These are phyloP conservation scores for Orgyia antiqua DNA, from an alignment of 2,888 invertebrate genomes.

Conservation along the genomic window DNA sequence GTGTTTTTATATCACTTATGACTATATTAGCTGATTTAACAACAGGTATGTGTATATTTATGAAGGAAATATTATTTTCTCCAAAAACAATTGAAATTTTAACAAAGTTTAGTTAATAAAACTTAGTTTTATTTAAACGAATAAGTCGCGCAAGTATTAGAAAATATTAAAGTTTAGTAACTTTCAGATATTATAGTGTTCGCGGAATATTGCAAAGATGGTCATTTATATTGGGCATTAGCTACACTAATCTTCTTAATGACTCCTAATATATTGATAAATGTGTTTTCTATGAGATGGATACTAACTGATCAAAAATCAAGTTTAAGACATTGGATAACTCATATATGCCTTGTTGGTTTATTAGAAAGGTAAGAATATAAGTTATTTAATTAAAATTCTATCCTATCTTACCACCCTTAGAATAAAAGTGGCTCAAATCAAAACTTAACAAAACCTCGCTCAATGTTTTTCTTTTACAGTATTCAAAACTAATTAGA, in stretches of 20 bases:
- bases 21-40: constrained; percentile 78
- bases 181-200: constrained; percentile 77
- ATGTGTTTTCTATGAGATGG: constrained; percentile 80
- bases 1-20: constrained; percentile 76
- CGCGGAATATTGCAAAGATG: constrained; percentile 76
- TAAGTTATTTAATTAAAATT: too few relatives aligned
- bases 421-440: too few relatives aligned
- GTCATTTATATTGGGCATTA: constrained; percentile 74
- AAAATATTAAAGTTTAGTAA: too few relatives aligned
- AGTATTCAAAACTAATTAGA: too few relatives aligned
- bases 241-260: constrained; percentile 74
- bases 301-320: constrained; percentile 67
- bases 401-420: too few relatives aligned
- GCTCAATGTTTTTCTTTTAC: too few relatives aligned
- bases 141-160: too few relatives aligned
- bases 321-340: constrained; percentile 69
- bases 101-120: too few relatives aligned
- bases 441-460: too few relatives aligned
- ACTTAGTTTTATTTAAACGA: too few relatives aligned
- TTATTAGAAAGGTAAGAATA: constrained; percentile 80
- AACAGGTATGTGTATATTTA: constrained; percentile 63
- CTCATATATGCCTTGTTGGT: constrained; percentile 75
- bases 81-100: too few relatives aligned
- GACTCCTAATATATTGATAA: constrained; percentile 75
- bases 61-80: background rate